A percentile compares a stretch with the other conserved stretches of the same genome.
Conservation (phyloP, 2,113 vertebrate species). For the Lanius collurio region DNA sequence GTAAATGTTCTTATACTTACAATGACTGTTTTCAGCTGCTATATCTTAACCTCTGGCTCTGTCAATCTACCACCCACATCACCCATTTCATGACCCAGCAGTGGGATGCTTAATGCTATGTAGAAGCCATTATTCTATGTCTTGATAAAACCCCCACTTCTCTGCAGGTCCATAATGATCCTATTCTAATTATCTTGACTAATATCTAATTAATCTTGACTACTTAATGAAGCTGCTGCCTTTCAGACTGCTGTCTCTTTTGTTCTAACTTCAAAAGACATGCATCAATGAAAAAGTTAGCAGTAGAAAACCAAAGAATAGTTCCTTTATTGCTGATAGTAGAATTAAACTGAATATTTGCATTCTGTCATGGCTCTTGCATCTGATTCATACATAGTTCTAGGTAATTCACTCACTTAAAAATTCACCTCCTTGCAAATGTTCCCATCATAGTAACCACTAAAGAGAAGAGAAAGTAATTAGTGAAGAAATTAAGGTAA, state of each 20-base stretch:
- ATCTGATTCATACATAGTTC: background rate
- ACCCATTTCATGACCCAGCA: background rate
- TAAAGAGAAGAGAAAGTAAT: background rate
- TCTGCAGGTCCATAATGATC: background rate
- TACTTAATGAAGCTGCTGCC: background rate
- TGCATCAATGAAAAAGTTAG: background rate
- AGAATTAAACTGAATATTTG: background rate
- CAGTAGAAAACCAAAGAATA: background rate
- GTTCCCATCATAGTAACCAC: background rate
- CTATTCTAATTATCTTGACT: background rate
- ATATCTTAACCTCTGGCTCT: background rate
- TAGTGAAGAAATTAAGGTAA: background rate
- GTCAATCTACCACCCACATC: background rate
- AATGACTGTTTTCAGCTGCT: background rate
- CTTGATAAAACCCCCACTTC: background rate
- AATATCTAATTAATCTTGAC: background rate
- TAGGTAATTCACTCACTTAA: background rate
- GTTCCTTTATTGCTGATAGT: background rate
- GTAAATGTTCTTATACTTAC: background rate
- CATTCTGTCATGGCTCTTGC: background rate
- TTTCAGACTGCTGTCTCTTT: background rate
- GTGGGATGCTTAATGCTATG: background rate
- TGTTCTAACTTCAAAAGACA: background rate
- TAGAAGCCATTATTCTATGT: background rate
- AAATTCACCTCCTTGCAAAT: background rate